Evolutionary conservation across 2,113 vertebrate species (phyloP), one percentile per base, ranked within the genome.

Genomic region (Motacilla alba): DNA sequence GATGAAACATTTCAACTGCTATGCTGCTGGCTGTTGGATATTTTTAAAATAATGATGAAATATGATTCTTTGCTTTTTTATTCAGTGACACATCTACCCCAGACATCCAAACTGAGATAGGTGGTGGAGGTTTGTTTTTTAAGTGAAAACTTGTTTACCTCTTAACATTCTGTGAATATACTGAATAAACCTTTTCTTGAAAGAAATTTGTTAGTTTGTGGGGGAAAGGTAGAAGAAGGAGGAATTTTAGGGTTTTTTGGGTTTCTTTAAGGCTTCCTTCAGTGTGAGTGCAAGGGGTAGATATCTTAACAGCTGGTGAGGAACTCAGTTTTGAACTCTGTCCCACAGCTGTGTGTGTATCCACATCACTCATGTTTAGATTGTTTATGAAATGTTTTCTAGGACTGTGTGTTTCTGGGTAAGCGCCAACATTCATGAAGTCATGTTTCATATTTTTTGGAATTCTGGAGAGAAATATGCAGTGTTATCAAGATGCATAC

Each of bases 61-160:
- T 46, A 11, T 91, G 41, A 30, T 26, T 7, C 20, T 72, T 96
- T 66, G 16, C 26, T 95, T 97, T 97, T 96, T 95, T 93, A 89
- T 94, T 75, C 47, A 47, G 1, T 35, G 8, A 14, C 19, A 41
- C 62, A 35, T 50, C 28, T 83, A 6, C 4, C 14, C 24, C 50
- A 47, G 30, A 46, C 92, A 60, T 70, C 13, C 70, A 81, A 93
- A 77, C 46, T 84, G 82, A 93, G 15, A 69, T 52, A 59, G 3
- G 8, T 33, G 21, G 22, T n/a, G 21, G n/a, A 21, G 3, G 10
- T 77, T 96, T 90, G 0, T 1, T 39, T 87, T 97, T 96, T 59
- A 86, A 93, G 50, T 77, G 43, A 92, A 97, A 95, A 66, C 47
- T 81, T 87, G 6, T 87, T 94, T 96, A 35, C 46, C 84, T 55